A percentile compares a stretch with the other conserved stretches of the same genome.
These are phyloP conservation scores for Allolobophora icterica DNA, from an alignment of 2,888 invertebrate genomes.

Conservation along the genomic window DNA sequence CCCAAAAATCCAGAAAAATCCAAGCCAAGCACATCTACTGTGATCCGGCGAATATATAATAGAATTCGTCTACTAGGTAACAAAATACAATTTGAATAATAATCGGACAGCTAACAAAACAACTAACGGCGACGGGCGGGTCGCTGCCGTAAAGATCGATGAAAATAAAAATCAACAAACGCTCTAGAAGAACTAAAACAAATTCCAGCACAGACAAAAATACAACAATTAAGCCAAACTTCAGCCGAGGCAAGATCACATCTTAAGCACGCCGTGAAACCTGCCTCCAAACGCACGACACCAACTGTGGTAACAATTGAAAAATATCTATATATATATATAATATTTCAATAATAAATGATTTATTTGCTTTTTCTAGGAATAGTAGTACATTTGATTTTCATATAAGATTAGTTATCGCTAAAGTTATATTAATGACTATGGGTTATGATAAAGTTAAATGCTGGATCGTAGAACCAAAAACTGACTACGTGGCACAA, in stretches of 20 bases:
- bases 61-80: neutral
- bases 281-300: constrained; percentile 18
- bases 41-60: neutral
- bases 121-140: neutral
- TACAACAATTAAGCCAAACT: constrained; percentile 18
- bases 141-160: neutral
- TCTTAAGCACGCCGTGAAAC: neutral
- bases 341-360: constrained; percentile 23
- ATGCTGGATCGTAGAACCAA: neutral
- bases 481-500: constrained; percentile 1
- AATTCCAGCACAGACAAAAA: constrained; percentile 19
- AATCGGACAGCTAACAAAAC: constrained; percentile 23
- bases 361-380: neutral
- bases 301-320: neutral
- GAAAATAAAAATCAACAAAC: constrained; percentile 11
- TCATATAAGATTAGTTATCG: neutral
- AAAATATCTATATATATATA: constrained; percentile 32
- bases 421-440: constrained; percentile 12
- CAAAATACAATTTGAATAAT: constrained; percentile 26
- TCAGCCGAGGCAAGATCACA: neutral
- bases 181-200: neutral
- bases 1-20: neutral
- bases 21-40: constrained; percentile 4
- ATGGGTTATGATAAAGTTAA: constrained; percentile 18
- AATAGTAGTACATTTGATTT: neutral